Conservation (phyloP, 1,140 invertebrate genomes). For the Drosophila kepulauana region DNA sequence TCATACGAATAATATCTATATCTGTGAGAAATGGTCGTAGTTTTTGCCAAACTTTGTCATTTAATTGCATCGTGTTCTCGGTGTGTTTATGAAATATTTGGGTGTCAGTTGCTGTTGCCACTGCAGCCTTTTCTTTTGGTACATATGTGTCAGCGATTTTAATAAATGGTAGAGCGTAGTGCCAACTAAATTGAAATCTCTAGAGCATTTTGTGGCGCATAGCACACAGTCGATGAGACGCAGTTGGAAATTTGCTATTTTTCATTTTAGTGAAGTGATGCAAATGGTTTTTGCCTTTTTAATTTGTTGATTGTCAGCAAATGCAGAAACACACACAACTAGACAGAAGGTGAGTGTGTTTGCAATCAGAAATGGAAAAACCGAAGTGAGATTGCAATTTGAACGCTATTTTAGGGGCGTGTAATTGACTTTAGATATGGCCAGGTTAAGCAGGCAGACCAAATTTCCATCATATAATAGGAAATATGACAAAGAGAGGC, state of each 20-base stretch:
- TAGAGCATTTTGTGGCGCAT: slow-evolving; percentile 28
- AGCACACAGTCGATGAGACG: slow-evolving; percentile 27
- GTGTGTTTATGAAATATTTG: slow-evolving; percentile 32
- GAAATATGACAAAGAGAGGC: neutral
- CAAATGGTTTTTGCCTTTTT: slow-evolving; percentile 35
- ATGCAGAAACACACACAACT: neutral
- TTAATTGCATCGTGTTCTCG: slow-evolving; percentile 30
- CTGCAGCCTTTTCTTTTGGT: neutral
- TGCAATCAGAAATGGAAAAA: slow-evolving; percentile 2
- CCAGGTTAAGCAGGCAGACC: slow-evolving; percentile 8
- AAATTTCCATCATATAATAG: slow-evolving; percentile 8
- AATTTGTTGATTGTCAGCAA: slow-evolving; percentile 48
- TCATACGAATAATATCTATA: too few species aligned
- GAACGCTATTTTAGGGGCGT: slow-evolving; percentile 26
- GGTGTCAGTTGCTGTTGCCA: slow-evolving; percentile 17
- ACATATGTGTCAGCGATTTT: slow-evolving; percentile 38
- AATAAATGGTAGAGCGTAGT: slow-evolving; percentile 26
- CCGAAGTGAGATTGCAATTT: slow-evolving; percentile 24
- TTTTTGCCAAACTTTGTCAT: slow-evolving; percentile 31
- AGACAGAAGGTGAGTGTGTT: too few species aligned
- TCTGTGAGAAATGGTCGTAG: neutral
- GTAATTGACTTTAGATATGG: slow-evolving; percentile 37
- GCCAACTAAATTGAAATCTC: slow-evolving; percentile 41
- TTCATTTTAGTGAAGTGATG: slow-evolving; percentile 40
- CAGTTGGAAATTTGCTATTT: slow-evolving; percentile 35